Conservation (phyloP, 2,797 vertebrate genomes). For the Anabacerthia variegaticeps region DNA sequence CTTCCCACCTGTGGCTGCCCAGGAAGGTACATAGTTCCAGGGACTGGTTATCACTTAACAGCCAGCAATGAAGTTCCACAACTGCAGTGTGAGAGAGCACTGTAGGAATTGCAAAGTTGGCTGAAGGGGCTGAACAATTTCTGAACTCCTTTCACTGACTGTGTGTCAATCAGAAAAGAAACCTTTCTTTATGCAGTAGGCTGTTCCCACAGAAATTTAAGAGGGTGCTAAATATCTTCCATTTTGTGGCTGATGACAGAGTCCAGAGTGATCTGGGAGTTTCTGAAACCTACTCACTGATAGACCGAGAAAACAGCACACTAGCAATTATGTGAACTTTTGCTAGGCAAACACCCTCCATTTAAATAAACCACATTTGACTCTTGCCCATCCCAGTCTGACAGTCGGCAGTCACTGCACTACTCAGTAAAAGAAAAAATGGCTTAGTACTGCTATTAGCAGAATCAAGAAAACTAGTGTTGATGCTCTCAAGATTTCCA, state of each 20-base stretch:
- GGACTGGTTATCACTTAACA: not conserved
- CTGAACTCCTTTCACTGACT: not conserved
- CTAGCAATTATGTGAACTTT: not conserved
- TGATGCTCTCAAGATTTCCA: not conserved
- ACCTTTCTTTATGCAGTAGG: not conserved
- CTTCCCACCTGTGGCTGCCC: not conserved
- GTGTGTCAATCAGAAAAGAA: not conserved
- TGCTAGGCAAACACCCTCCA: not conserved
- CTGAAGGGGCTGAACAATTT: not conserved
- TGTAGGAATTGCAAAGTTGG: not conserved
- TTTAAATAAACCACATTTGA: slow-evolving; percentile 6
- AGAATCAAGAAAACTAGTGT: not conserved
- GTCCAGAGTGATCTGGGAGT: not conserved
- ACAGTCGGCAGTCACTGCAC: not conserved
- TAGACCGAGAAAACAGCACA: not conserved
- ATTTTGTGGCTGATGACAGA: not conserved
- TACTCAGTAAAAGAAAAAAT: not conserved
- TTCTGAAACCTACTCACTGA: not conserved
- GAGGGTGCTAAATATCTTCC: not conserved
- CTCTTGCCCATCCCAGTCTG: not conserved
- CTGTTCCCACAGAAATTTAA: not conserved
- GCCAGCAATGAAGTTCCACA: not conserved
- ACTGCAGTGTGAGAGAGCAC: not conserved
- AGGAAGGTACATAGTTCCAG: not conserved
- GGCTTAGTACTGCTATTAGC: not conserved